Percentiles rank a stretch among this genome's conserved stretches.
Evolutionary conservation across 2,113 vertebrate species (phyloP).

Genomic region (Eurystomus gularis): DNA sequence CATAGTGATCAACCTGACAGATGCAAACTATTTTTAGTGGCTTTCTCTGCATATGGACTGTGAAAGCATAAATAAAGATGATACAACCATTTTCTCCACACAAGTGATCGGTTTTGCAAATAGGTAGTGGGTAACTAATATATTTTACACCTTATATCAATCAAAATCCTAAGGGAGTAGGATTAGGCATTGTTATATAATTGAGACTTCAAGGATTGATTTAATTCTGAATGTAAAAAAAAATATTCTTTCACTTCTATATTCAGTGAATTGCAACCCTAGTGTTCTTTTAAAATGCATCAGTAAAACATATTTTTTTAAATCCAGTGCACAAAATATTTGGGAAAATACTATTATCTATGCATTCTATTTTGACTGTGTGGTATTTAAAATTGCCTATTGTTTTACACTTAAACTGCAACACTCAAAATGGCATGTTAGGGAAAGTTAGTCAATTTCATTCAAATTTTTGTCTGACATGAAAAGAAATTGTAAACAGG

Average conservation of each 20-base stretch:
- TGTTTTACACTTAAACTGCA: neutral
- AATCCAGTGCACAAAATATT: neutral
- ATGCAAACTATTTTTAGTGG: conserved; percentile 55
- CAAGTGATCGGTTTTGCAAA: neutral
- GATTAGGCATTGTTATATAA: neutral
- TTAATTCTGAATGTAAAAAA: neutral
- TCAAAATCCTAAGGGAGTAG: neutral
- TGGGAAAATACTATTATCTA: neutral
- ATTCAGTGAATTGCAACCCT: neutral
- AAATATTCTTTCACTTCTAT: neutral
- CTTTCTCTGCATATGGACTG: conserved; percentile 22
- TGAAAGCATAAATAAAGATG: neutral
- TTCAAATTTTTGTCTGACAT: neutral
- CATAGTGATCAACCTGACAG: conserved; percentile 27
- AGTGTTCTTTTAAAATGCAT: neutral
- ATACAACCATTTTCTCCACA: neutral
- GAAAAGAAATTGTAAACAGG: neutral
- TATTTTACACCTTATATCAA: neutral
- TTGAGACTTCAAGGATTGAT: neutral
- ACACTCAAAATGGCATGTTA: neutral
- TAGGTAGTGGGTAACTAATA: neutral
- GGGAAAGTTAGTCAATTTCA: neutral
- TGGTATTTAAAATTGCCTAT: neutral
- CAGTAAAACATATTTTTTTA: neutral
- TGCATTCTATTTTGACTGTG: neutral